Evolutionary conservation across 2,797 vertebrate species (phyloP).

Genomic region (Silurus aristotelis): DNA sequence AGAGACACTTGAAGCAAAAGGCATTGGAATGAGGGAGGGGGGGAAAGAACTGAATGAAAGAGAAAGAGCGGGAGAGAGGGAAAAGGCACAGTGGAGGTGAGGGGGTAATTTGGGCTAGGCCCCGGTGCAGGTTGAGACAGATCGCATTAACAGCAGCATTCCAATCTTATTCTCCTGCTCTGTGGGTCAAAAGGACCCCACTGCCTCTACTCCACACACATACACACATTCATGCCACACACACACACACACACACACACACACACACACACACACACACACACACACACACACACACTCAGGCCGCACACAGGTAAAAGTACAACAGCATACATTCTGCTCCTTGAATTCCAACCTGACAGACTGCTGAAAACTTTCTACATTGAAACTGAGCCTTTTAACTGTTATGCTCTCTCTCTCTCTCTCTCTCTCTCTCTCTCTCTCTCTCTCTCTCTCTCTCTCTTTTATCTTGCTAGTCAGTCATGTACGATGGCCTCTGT

Average conservation of each 20-base stretch:
- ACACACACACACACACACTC: slow-evolving; percentile 25
- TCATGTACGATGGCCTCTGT: neutral
- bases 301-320: slow-evolving; percentile 38
- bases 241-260: slow-evolving; percentile 28
- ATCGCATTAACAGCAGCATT: slow-evolving; percentile 71
- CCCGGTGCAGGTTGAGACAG: slow-evolving; percentile 68
- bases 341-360: slow-evolving; percentile 32
- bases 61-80: neutral
- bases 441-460: slow-evolving; percentile 6
- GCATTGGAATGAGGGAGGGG: neutral
- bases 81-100: slow-evolving; percentile 10
- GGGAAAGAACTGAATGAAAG: neutral
- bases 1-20: neutral
- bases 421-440: slow-evolving; percentile 18
- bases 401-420: too few relatives aligned
- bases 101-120: slow-evolving; percentile 54
- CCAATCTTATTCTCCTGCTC: slow-evolving; percentile 60
- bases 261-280: slow-evolving; percentile 19
- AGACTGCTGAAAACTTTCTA: slow-evolving; percentile 23
- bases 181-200: slow-evolving; percentile 37
- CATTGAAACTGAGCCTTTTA: neutral
- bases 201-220: slow-evolving; percentile 31
- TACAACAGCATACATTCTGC: slow-evolving; percentile 33
- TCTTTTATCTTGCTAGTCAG: neutral
- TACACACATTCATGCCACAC: neutral